These are phyloP conservation scores for Choristoneura fumiferana DNA, from an alignment of 1,140 invertebrate species.

Conservation along the genomic window DNA sequence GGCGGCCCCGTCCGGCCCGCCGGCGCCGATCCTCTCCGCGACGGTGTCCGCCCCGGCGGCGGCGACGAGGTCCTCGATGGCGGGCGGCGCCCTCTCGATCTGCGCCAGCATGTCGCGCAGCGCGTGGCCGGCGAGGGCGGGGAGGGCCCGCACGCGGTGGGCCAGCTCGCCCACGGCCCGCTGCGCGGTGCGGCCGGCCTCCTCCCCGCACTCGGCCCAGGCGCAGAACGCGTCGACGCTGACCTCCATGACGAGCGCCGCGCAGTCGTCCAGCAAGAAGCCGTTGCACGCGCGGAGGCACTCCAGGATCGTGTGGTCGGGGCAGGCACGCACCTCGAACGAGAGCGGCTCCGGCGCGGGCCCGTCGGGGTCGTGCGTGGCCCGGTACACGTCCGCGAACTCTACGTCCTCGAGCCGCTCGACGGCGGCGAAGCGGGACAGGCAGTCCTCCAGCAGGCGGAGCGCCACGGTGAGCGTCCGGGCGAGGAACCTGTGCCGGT, in stretches of 20 bases:
- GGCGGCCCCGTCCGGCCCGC: slow-evolving; percentile 33
- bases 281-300: slow-evolving; percentile 46
- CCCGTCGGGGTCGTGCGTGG: slow-evolving; percentile 44
- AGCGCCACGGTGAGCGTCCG: slow-evolving; percentile 44
- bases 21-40: slow-evolving; percentile 46
- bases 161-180: slow-evolving; percentile 54
- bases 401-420: slow-evolving; percentile 34
- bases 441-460: slow-evolving; percentile 39
- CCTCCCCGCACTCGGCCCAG: slow-evolving; percentile 68
- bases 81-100: slow-evolving; percentile 57
- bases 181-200: slow-evolving; percentile 57
- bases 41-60: slow-evolving; percentile 40
- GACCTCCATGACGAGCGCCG: slow-evolving; percentile 55
- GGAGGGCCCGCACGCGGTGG: slow-evolving; percentile 35
- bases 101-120: slow-evolving; percentile 57
- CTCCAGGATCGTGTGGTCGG: slow-evolving; percentile 37
- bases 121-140: slow-evolving; percentile 47
- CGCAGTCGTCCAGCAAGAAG: slow-evolving; percentile 48
- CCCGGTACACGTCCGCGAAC: slow-evolving; percentile 43
- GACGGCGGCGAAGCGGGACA: slow-evolving; percentile 33
- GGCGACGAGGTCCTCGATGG: slow-evolving; percentile 53
- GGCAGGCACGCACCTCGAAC: slow-evolving; percentile 35
- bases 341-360: slow-evolving; percentile 24
- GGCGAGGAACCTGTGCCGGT: slow-evolving; percentile 54
- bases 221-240: slow-evolving; percentile 69